phyloP scores from a whole-genome alignment of 2,888 invertebrate genomes.

The Ormyrus thymus region DNA sequence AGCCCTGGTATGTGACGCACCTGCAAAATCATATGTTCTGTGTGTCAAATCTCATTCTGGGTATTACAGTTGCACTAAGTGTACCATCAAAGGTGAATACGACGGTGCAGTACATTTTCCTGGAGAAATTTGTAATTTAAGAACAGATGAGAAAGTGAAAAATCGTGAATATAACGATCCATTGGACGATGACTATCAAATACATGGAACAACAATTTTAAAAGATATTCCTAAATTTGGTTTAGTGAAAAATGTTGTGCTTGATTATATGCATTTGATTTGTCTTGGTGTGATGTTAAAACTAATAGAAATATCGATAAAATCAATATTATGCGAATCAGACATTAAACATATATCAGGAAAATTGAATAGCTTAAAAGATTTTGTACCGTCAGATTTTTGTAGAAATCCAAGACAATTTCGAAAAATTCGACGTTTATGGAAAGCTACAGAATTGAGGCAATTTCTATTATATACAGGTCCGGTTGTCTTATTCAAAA shows the following conservation, averaged over 20 bases:
- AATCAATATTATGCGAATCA: not conserved
- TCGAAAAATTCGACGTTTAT: slow-evolving; percentile 19
- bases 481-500: too few species aligned
- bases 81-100: too few species aligned
- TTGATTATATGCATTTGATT: slow-evolving; percentile 58
- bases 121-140: slow-evolving; percentile 24
- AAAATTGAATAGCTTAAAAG: not conserved
- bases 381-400: slow-evolving; percentile 31
- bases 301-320: slow-evolving; percentile 54
- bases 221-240: slow-evolving; percentile 52
- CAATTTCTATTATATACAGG: not conserved
- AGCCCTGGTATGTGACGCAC: slow-evolving; percentile 7
- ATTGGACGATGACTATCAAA: slow-evolving; percentile 34
- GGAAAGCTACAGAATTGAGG: slow-evolving; percentile 58
- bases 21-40: slow-evolving; percentile 5
- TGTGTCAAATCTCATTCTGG: not conserved
- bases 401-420: slow-evolving; percentile 14
- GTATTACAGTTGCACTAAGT: slow-evolving; percentile 24
- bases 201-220: slow-evolving; percentile 39
- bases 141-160: slow-evolving; percentile 50
- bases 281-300: slow-evolving; percentile 53
- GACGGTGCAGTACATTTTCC: slow-evolving; percentile 44
- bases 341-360: not conserved
- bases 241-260: slow-evolving; percentile 47
- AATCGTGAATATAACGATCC: not conserved